Base-by-base conservation (phyloP, 2,888 invertebrate species). In the Biston betularia region DNA sequence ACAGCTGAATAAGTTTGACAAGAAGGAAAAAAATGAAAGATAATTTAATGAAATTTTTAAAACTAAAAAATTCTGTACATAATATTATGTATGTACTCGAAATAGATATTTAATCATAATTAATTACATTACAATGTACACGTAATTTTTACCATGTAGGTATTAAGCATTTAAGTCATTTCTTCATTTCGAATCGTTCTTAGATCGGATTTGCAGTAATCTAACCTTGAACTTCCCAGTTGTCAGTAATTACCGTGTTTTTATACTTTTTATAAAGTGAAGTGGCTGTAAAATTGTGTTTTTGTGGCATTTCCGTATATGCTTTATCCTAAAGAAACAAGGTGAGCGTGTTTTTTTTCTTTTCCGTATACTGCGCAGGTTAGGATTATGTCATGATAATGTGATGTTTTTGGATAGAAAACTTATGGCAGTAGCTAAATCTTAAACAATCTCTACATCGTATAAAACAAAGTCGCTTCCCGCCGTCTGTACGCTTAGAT, bases 341-440 rank as follows among this genome's bases (percentile, higher is more conserved):
- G 63, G 66, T 58, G 53, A 62, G 34, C 42, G 42, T 58, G 49
- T 45, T 60, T 63, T 15, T 14, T 9, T n/a, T 8, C 0, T 9
- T 11, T 46, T 44, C 9, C n/a, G 9, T 49, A 6, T n/a, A 49
- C 49, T 33, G 40, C 11, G 6, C 10, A 63, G 68, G 65, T 70
- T 70, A 70, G 53, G 49, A 52, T 70, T 70, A 70, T 70, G 70
- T 70, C 70, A 68, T 60, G 12, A 6, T 11, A 40, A 15, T 11
- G 24, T 40, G 11, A 11, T 54, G n/a, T 33, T 54, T 33, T 42
- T 8, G 1, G 24, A 34, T 50, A n/a, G n/a, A 8, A 50, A n/a
- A 34, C 12, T 2, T 0, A 34, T n/a, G 34, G n/a, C 10, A 5
- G 14, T 46, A 46, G n/a, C n/a, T n/a, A 49, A 15, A 24, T 24